phyloP scores from a whole-genome alignment of 1,140 invertebrate species.

The Argopecten irradians region DNA sequence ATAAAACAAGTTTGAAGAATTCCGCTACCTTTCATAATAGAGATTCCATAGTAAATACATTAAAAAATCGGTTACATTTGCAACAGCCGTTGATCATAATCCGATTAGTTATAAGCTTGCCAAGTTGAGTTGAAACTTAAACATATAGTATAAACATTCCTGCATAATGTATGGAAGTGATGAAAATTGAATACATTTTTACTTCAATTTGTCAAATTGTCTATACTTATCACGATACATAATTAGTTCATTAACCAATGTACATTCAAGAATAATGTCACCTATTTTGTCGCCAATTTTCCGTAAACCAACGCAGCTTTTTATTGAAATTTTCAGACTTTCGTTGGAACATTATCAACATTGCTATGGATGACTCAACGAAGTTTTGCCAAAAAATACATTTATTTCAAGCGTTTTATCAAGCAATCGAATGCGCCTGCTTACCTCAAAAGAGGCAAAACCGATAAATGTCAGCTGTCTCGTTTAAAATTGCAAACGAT shows the following conservation, averaged over 20 bases:
- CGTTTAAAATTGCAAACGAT: not conserved
- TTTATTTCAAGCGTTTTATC: not conserved
- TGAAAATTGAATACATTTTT: too few species aligned
- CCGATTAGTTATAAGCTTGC: not conserved
- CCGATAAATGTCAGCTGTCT: not conserved
- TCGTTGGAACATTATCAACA: not conserved
- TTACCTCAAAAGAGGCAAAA: not conserved
- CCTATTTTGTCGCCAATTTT: not conserved
- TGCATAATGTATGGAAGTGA: not conserved
- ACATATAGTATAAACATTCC: not conserved
- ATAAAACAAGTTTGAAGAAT: too few species aligned
- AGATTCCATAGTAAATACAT: not conserved
- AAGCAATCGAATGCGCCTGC: not conserved
- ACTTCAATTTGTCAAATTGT: too few species aligned
- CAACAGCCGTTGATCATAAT: slow-evolving; percentile 3
- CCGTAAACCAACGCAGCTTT: not conserved
- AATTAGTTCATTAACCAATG: too few species aligned
- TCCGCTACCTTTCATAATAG: too few species aligned
- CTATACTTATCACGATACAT: too few species aligned
- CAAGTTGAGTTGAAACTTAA: not conserved
- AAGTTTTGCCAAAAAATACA: slow-evolving; percentile 11
- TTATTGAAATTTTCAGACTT: not conserved
- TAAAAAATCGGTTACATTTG: not conserved
- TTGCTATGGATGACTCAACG: not conserved
- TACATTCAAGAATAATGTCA: too few species aligned